Evolutionary conservation across 2,888 invertebrate species (phyloP).

Genomic region (Xanthia icteritia): DNA sequence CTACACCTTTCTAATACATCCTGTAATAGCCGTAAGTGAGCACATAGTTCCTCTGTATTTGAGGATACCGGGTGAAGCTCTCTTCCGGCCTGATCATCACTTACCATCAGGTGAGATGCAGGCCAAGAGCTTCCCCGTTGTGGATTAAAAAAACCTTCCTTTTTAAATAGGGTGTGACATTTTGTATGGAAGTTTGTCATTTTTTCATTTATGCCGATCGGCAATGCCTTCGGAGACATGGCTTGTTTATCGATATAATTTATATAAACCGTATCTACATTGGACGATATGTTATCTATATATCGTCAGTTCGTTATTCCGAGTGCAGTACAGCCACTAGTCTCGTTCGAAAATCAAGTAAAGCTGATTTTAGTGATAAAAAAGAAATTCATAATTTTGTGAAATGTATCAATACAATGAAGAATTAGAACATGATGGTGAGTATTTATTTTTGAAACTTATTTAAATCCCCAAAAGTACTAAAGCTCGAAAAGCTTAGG

Average conservation of each 20-base stretch:
- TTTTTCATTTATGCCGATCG: background rate
- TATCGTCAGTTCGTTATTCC: background rate
- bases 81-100: no score
- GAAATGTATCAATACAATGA: conserved; percentile 25
- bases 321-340: conserved; percentile 19
- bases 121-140: no score
- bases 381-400: background rate
- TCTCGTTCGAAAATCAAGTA: background rate
- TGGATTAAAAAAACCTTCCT: no score
- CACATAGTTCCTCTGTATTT: no score
- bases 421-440: conserved; percentile 14
- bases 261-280: background rate
- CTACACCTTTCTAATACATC: no score
- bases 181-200: background rate
- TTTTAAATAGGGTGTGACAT: background rate
- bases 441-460: conserved; percentile 8
- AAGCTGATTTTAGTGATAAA: conserved; percentile 1
- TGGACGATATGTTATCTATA: conserved; percentile 35
- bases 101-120: no score
- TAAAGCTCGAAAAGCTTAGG: background rate
- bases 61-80: no score
- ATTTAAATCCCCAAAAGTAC: background rate
- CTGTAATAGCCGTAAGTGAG: no score
- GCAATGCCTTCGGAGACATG: background rate
- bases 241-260: conserved; percentile 3